Percentiles rank a stretch among this genome's conserved stretches.
These are phyloP conservation scores for Apeltes quadracus DNA, from an alignment of 2,113 vertebrate genomes.

Conservation along the genomic window DNA sequence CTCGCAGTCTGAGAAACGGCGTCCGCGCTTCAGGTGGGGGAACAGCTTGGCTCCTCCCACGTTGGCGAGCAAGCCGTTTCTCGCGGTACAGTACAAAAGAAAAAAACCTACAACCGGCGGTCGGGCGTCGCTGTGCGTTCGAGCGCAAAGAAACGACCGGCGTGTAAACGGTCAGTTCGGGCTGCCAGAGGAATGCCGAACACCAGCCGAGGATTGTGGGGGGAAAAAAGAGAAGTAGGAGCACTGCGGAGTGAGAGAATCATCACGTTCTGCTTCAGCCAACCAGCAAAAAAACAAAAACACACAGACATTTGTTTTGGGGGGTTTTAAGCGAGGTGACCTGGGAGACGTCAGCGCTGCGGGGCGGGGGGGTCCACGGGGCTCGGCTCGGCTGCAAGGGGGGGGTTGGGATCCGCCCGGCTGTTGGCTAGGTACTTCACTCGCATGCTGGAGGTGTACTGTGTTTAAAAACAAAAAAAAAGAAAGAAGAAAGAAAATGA, in stretches of 20 bases:
- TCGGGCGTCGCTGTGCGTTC: not conserved
- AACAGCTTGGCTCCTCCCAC: not conserved
- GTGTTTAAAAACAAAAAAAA: constrained; percentile 61
- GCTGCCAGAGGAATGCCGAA: constrained; percentile 23
- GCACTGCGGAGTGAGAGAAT: constrained; percentile 5
- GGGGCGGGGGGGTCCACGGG: not conserved
- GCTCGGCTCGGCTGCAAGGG: constrained; percentile 76
- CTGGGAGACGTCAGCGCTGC: constrained; percentile 19
- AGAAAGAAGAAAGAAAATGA: constrained; percentile 36
- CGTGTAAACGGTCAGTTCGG: constrained; percentile 26
- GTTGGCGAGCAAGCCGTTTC: constrained; percentile 37
- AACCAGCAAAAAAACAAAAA: constrained; percentile 1
- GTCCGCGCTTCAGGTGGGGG: not conserved
- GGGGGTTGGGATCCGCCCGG: constrained; percentile 84
- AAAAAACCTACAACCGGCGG: constrained; percentile 44
- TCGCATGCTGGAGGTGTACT: constrained; percentile 99
- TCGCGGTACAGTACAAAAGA: constrained; percentile 57
- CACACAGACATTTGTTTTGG: constrained; percentile 34
- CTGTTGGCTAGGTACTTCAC: constrained; percentile 98
- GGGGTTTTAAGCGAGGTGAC: constrained; percentile 8
- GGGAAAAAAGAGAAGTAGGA: not conserved
- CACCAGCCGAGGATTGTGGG: not conserved
- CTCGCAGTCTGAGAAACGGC: constrained; percentile 5
- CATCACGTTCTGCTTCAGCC: constrained; percentile 12
- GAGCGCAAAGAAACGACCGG: not conserved